A percentile compares a stretch with the other conserved stretches of the same genome.
Conservation (phyloP, 2,113 vertebrate genomes). For the Chaetorhynchus papuensis region DNA sequence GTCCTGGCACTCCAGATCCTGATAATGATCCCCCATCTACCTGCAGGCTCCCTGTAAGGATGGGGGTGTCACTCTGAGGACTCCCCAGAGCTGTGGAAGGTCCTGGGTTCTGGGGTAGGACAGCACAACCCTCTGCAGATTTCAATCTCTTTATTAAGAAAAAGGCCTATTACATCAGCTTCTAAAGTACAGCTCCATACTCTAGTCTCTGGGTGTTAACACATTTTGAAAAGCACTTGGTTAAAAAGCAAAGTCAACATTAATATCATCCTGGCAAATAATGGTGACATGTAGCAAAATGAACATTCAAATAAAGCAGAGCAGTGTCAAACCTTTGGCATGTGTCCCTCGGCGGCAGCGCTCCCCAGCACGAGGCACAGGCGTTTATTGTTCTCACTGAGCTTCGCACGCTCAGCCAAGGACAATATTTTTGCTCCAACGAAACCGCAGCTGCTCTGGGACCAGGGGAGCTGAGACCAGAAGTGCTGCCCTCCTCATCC, state of each 20-base stretch:
- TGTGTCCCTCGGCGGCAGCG: background rate
- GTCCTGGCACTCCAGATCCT: background rate
- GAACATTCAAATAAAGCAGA: background rate
- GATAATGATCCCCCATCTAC: background rate
- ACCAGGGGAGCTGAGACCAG: background rate
- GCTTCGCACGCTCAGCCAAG: background rate
- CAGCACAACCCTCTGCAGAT: background rate
- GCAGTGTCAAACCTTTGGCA: constrained; percentile 17
- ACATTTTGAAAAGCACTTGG: constrained; percentile 60
- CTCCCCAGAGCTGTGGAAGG: background rate
- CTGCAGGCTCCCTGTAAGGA: background rate
- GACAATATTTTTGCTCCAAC: background rate
- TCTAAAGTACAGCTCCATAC: constrained; percentile 53
- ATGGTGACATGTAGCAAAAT: background rate
- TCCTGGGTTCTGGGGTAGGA: background rate
- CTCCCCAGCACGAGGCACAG: background rate
- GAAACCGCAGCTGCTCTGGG: background rate
- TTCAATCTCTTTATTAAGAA: constrained; percentile 70
- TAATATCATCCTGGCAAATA: background rate
- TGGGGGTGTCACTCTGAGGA: background rate
- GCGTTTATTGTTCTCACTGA: background rate
- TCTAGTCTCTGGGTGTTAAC: constrained; percentile 31
- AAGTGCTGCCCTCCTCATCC: background rate
- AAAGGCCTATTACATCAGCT: constrained; percentile 62
- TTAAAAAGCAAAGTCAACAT: constrained; percentile 59